phyloP scores from a whole-genome alignment of 1,140 invertebrate species.

The Thaumetopoea pityocampa region DNA sequence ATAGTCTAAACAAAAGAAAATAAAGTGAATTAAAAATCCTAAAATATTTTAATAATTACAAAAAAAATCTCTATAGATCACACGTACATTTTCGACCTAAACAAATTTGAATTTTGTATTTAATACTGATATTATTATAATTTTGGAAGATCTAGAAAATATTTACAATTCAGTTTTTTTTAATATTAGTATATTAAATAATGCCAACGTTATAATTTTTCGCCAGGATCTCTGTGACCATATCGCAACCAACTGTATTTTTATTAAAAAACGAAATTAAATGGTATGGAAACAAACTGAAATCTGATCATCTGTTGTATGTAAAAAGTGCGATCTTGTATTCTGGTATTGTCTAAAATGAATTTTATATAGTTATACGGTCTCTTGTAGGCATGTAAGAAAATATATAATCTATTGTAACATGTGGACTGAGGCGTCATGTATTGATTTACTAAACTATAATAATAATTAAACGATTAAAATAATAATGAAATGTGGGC shows the following conservation, averaged over 20 bases:
- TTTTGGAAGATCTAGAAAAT: constrained; percentile 75
- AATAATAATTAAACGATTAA: too few relatives aligned
- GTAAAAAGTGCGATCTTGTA: constrained; percentile 76
- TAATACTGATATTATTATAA: constrained; percentile 71
- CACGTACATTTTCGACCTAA: constrained; percentile 74
- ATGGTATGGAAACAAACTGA: constrained; percentile 47
- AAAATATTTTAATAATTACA: constrained; percentile 61
- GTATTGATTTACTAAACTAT: not conserved
- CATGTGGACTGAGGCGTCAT: constrained; percentile 39
- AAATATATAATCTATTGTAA: constrained; percentile 74
- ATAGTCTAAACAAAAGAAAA: constrained; percentile 52
- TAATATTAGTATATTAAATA: constrained; percentile 23
- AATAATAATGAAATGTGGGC: too few relatives aligned
- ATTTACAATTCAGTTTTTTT: constrained; percentile 62
- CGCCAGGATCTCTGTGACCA: constrained; percentile 69
- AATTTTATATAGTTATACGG: constrained; percentile 70
- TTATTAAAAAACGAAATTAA: constrained; percentile 30
- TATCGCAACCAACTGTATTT: constrained; percentile 70
- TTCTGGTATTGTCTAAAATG: constrained; percentile 73
- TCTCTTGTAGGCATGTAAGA: constrained; percentile 60
- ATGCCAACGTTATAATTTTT: constrained; percentile 67
- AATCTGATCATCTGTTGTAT: constrained; percentile 58
- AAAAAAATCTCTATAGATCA: constrained; percentile 69
- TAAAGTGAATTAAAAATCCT: constrained; percentile 43
- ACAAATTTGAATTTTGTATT: constrained; percentile 74